phyloP scores from a whole-genome alignment of 2,797 vertebrate species.

The Sphenopsis melanotis region DNA sequence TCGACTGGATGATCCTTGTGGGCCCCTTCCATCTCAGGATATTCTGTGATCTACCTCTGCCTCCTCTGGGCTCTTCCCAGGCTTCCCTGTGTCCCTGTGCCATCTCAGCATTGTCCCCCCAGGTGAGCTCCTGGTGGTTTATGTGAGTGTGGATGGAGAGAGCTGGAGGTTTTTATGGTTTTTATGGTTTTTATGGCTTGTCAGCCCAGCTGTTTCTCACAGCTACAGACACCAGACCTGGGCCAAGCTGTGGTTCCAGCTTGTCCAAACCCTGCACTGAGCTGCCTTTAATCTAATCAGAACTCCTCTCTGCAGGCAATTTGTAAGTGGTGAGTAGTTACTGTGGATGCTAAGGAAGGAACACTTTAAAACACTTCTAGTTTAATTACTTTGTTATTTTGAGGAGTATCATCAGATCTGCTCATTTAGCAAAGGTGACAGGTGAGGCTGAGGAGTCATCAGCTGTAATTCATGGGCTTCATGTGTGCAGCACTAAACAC shows the following conservation, averaged over 20 bases:
- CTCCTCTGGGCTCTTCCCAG: background rate
- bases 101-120: background rate
- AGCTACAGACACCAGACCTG: background rate
- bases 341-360: background rate
- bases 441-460: background rate
- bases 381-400: slow-evolving; percentile 12
- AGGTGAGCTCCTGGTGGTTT: background rate
- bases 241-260: background rate
- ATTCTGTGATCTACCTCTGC: background rate
- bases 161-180: background rate
- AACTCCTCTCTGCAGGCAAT: background rate
- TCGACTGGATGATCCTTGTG: background rate
- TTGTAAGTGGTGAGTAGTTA: background rate
- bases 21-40: background rate
- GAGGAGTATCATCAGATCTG: slow-evolving; percentile 17
- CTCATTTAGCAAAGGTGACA: slow-evolving; percentile 1
- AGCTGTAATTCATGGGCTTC: background rate
- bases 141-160: background rate
- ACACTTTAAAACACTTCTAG: background rate
- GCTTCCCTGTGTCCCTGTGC: background rate
- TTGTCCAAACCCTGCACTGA: background rate
- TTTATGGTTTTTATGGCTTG: background rate
- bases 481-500: background rate
- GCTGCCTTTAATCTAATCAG: background rate
- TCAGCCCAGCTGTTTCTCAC: background rate